Evolutionary conservation across 2,888 invertebrate genomes (phyloP), one percentile per base, ranked within the genome.

Genomic region (Rhingia rostrata): DNA sequence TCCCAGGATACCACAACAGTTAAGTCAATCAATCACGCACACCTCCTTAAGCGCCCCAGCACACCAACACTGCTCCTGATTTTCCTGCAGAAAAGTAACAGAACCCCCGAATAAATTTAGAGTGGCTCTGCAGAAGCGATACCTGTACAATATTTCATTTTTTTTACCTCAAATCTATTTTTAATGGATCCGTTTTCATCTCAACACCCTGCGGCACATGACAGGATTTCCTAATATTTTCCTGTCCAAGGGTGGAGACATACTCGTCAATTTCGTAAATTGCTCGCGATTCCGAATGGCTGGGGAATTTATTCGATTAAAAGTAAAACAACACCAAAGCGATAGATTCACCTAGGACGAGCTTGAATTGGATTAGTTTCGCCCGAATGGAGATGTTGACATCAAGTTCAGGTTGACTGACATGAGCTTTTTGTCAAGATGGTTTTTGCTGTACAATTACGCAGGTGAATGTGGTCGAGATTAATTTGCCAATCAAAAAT

Each of bases 171-270:
- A 39, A 39, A 39, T 56, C 22, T 9, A 56, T 22, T 35, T 63
- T 63, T 63, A 47, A 47, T 47, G 61, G 47, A 47, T 47, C 47
- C 33, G 47, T 47, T 63, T 63, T 45, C 47, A 35, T 63, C 35
- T 14, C 35, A 63, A 47, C 6, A 45, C 47, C 9, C 56, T 3
- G 14, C 32, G 22, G 22, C 12, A 33, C n/a, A n/a, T 10, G 45
- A 14, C 33, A 22, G 22, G 22, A 22, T 22, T 22, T 22, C 22
- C 22, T 22, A 22, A 22, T 22, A 22, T 22, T 45, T 22, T 10
- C 3, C 6, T 33, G 7, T 53, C 33, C n/a, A 12, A 10, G 1
- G 30, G n/a, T 33, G 33, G 7, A 4, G n/a, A n/a, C n/a, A n/a
- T n/a, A n/a, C n/a, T 2, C 56, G 37, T 37, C 56, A 56, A 56